A percentile compares a stretch with the other conserved stretches of the same genome.
Conservation (phyloP, 2,888 invertebrate genomes). For the Thera britannica region DNA sequence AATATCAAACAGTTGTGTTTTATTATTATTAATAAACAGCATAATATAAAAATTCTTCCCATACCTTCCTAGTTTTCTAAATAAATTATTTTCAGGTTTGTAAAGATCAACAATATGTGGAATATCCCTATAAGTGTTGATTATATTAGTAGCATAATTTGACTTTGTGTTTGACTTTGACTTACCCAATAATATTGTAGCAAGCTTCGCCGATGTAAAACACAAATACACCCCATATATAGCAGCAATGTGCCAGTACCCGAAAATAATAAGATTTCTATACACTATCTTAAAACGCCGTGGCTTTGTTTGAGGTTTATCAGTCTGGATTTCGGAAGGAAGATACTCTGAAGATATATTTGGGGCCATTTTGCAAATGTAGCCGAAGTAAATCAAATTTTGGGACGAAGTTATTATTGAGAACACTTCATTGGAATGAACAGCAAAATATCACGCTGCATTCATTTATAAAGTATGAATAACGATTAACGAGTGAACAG, state of each 20-base stretch:
- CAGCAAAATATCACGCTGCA: neutral
- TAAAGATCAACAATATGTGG: no score
- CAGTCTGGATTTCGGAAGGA: conserved; percentile 23
- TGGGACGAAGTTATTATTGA: neutral
- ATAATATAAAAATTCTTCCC: no score
- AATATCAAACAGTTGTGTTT: no score
- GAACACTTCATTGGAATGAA: neutral
- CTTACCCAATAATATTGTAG: conserved; percentile 53
- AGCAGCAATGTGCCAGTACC: conserved; percentile 54
- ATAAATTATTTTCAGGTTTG: no score
- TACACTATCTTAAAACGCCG: conserved; percentile 52
- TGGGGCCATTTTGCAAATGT: conserved; percentile 6
- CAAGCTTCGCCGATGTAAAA: conserved; percentile 55
- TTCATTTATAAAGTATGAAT: neutral
- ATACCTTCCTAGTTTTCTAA: no score
- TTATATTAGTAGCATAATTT: no score
- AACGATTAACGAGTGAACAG: no score
- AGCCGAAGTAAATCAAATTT: neutral
- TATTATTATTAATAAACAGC: no score
- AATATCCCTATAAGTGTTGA: no score
- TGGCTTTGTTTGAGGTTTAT: conserved; percentile 40
- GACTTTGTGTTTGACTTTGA: conserved; percentile 2
- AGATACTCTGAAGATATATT: neutral
- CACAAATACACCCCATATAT: conserved; percentile 56
- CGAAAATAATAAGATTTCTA: conserved; percentile 49